These are phyloP conservation scores for Palythoa grandis DNA, from an alignment of 92 coral and sea anemone species.

Conservation along the genomic window DNA sequence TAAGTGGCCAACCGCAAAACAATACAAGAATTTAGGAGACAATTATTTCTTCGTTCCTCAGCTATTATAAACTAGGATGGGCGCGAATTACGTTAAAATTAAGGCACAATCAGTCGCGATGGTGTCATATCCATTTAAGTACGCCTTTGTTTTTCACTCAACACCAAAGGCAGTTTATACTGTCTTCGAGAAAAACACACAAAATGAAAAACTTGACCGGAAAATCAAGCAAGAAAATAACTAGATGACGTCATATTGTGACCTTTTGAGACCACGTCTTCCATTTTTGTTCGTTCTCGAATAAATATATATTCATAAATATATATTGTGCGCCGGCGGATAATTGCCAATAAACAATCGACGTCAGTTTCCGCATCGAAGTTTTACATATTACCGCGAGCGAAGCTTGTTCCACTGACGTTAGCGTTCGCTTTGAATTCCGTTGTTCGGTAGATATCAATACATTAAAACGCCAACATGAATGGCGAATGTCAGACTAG, in stretches of 20 bases:
- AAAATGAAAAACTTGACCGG: background rate
- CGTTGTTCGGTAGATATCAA: background rate
- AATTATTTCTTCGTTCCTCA: background rate
- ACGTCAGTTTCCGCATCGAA: slow-evolving; percentile 37
- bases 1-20: background rate
- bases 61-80: background rate
- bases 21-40: background rate
- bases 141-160: too few species aligned
- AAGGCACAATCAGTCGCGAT: too few species aligned
- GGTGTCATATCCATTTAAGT: too few species aligned
- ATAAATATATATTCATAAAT: background rate
- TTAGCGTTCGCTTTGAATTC: slow-evolving; percentile 1
- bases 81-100: background rate
- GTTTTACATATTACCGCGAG: slow-evolving; percentile 40
- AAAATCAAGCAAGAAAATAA: background rate
- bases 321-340: background rate
- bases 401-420: slow-evolving; percentile 35
- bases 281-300: background rate
- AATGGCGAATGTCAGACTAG: slow-evolving; percentile 84
- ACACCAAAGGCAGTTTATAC: too few species aligned
- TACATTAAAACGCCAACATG: slow-evolving; percentile 62
- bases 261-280: background rate
- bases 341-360: slow-evolving; percentile 41
- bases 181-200: background rate
- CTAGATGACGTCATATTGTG: slow-evolving; percentile 1